These are phyloP conservation scores for Lophius americanus DNA, from an alignment of 2,797 vertebrate species.

Conservation along the genomic window DNA sequence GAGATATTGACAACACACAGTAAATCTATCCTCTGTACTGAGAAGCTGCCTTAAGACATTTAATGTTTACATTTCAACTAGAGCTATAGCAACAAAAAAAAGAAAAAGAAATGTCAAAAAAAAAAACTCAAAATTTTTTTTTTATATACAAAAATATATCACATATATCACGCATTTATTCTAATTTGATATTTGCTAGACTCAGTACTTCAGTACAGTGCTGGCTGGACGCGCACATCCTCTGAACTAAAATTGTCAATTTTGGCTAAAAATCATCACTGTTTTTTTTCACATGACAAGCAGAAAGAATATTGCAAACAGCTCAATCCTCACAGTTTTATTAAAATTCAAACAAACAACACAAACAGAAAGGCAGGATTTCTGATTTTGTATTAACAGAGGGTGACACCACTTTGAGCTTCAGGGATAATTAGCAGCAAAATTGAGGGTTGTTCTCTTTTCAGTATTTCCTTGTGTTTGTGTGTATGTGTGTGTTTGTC, in stretches of 20 bases:
- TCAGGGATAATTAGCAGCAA: conserved; percentile 78
- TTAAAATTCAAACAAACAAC: conserved; percentile 65
- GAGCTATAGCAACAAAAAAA: conserved; percentile 76
- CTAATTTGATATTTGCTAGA: conserved; percentile 87
- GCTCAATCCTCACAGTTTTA: conserved; percentile 82
- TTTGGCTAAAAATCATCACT: conserved; percentile 65
- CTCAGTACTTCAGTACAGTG: conserved; percentile 84
- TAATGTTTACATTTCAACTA: conserved; percentile 94
- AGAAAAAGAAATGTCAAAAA: conserved; percentile 79
- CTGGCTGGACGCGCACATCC: conserved; percentile 84
- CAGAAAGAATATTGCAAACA: conserved; percentile 80
- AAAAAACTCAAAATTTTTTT: conserved; percentile 80
- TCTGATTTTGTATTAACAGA: conserved; percentile 53
- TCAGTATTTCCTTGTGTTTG: conserved; percentile 30
- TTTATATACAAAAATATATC: conserved; percentile 95
- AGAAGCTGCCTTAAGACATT: conserved; percentile 94
- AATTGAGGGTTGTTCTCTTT: conserved; percentile 60
- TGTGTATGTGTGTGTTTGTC: no score
- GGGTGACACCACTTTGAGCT: conserved; percentile 55
- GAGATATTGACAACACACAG: conserved; percentile 86
- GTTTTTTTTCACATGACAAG: conserved; percentile 69
- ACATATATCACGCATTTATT: conserved; percentile 88
- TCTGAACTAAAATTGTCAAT: conserved; percentile 63
- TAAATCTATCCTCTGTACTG: conserved; percentile 84
- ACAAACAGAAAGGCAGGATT: conserved; percentile 48